Conservation (phyloP, 2,797 vertebrate genomes). For the Neoniphon sammara region DNA sequence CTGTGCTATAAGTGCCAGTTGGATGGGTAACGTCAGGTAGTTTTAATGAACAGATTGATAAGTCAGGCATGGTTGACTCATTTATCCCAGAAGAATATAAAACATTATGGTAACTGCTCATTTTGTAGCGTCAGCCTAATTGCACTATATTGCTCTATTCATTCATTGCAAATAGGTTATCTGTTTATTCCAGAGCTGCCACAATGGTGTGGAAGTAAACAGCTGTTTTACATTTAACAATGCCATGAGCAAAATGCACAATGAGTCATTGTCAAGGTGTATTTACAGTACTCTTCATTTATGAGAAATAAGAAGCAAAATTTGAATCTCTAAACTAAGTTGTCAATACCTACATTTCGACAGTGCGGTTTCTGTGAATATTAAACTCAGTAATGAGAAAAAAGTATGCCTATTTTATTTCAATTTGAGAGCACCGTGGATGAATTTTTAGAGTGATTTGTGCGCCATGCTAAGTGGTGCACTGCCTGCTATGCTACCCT, state of each 20-base stretch:
- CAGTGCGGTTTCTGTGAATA: slow-evolving; percentile 26
- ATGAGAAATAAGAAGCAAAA: slow-evolving; percentile 42
- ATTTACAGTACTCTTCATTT: slow-evolving; percentile 55
- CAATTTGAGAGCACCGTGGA: slow-evolving; percentile 15
- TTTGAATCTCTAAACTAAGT: slow-evolving; percentile 46
- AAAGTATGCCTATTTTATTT: slow-evolving; percentile 29
- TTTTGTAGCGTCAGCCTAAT: slow-evolving; percentile 57
- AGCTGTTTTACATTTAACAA: slow-evolving; percentile 61
- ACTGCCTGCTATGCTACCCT: slow-evolving; percentile 12
- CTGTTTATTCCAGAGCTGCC: slow-evolving; percentile 66
- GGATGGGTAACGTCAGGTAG: slow-evolving; percentile 41
- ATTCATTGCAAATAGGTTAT: slow-evolving; percentile 67
- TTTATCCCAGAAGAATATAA: slow-evolving; percentile 64
- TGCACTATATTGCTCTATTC: slow-evolving; percentile 58
- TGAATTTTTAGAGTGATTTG: slow-evolving; percentile 40
- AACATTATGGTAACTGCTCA: slow-evolving; percentile 60
- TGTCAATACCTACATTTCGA: slow-evolving; percentile 37
- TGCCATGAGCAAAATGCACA: slow-evolving; percentile 39
- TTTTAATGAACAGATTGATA: slow-evolving; percentile 70
- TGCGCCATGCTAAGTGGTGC: slow-evolving; percentile 18
- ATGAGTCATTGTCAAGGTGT: slow-evolving; percentile 54
- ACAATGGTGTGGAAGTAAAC: slow-evolving; percentile 53
- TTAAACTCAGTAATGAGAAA: slow-evolving; percentile 47
- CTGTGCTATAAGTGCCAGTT: slow-evolving; percentile 36
- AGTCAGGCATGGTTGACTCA: slow-evolving; percentile 68